These are phyloP conservation scores for Anneissia japonica DNA, from an alignment of 35 echinoderm and acorn worm genomes.

Conservation along the genomic window DNA sequence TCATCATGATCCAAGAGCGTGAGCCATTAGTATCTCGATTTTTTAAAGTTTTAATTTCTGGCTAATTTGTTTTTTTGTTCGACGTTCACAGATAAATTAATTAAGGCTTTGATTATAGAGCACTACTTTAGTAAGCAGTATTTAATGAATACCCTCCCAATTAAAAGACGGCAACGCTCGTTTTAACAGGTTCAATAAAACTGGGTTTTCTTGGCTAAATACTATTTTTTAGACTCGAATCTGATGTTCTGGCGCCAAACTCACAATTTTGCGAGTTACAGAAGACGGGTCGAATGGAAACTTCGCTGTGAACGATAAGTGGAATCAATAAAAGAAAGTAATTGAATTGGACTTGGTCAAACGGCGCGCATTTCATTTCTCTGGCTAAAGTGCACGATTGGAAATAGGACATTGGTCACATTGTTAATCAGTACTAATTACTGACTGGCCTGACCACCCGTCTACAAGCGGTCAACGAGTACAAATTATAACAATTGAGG, in stretches of 20 bases:
- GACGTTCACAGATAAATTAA: not conserved
- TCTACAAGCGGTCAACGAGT: not conserved
- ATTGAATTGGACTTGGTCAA: not conserved
- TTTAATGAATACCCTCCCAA: not conserved
- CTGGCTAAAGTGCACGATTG: not conserved
- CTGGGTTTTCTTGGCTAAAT: not conserved
- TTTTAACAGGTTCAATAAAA: not conserved
- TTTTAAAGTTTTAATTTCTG: too few relatives aligned
- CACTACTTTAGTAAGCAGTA: not conserved
- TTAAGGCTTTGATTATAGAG: not conserved
- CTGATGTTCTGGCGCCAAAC: not conserved
- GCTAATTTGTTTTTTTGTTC: not conserved
- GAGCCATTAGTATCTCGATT: not conserved
- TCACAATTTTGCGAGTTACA: not conserved
- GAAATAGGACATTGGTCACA: not conserved
- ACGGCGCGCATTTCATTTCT: not conserved
- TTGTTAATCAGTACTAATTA: not conserved
- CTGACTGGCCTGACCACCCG: not conserved
- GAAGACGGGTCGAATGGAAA: not conserved
- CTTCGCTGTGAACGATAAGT: not conserved
- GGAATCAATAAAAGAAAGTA: not conserved
- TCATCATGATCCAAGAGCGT: not conserved
- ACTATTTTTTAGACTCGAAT: not conserved
- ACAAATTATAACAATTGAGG: not conserved
- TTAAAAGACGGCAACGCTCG: not conserved